Percentiles rank a stretch among this genome's conserved stretches.
Conservation (phyloP, 64 coral and sea anemone genomes). For the Stylophora pistillata region DNA sequence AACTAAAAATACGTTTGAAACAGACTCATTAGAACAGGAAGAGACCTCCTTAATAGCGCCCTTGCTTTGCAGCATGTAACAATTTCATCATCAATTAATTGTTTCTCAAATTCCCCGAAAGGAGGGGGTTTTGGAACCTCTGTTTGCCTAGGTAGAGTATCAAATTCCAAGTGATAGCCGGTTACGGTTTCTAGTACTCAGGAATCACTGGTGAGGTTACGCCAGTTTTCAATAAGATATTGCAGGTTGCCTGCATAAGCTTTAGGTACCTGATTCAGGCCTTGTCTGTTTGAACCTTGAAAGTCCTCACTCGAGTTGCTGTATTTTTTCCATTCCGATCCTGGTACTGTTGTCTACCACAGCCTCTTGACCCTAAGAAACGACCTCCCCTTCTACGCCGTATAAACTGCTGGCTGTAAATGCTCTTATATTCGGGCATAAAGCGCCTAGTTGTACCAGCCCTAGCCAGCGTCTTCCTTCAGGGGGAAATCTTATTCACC, state of each 20-base stretch:
- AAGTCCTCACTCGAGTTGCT: too few species aligned
- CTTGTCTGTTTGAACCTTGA: too few species aligned
- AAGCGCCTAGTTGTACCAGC: too few species aligned
- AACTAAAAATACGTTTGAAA: slow-evolving; percentile 60
- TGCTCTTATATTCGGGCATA: too few species aligned
- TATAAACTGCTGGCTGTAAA: too few species aligned
- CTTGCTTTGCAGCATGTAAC: slow-evolving; percentile 51
- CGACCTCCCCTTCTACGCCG: background rate
- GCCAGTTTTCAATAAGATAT: slow-evolving; percentile 61
- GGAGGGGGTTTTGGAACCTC: slow-evolving; percentile 42
- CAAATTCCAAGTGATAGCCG: slow-evolving; percentile 84
- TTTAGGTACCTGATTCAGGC: background rate
- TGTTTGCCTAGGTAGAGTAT: background rate
- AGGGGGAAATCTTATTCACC: too few species aligned
- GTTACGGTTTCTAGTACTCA: slow-evolving; percentile 73
- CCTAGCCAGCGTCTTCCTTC: too few species aligned
- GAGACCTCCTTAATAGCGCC: slow-evolving; percentile 33
- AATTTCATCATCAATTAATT: slow-evolving; percentile 66
- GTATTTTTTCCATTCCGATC: too few species aligned
- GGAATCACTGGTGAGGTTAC: slow-evolving; percentile 73
- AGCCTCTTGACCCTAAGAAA: too few species aligned
- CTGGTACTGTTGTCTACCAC: too few species aligned
- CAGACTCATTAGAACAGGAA: slow-evolving; percentile 49
- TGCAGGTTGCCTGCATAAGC: background rate
- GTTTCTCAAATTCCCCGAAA: slow-evolving; percentile 16